phyloP scores from a whole-genome alignment of 2,797 vertebrate species.

The Micromesistius poutassou region DNA sequence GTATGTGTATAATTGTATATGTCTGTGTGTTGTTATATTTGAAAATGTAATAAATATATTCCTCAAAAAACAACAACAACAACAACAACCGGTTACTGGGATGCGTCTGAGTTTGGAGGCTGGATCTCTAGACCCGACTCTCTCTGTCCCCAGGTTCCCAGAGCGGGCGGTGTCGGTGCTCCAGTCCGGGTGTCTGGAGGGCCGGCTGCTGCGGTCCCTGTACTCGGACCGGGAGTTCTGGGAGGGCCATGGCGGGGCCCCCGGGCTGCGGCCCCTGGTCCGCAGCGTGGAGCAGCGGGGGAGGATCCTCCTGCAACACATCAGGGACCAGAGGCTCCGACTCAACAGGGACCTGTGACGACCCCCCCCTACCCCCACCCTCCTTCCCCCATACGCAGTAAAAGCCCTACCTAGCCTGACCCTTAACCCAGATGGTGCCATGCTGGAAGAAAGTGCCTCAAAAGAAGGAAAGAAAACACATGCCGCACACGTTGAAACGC shows the following conservation, averaged over 20 bases:
- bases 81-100: not conserved
- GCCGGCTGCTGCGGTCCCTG: conserved; percentile 79
- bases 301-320: conserved; percentile 74
- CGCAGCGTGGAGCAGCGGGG: conserved; percentile 74
- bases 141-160: conserved; percentile 77
- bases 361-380: not conserved
- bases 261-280: conserved; percentile 71
- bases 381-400: too few relatives aligned
- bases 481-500: not conserved
- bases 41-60: too few relatives aligned
- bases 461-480: not conserved
- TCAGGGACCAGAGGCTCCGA: conserved; percentile 69
- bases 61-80: too few relatives aligned
- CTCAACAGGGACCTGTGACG: conserved; percentile 66
- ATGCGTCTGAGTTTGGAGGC: not conserved
- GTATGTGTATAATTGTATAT: too few relatives aligned
- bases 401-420: not conserved
- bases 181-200: conserved; percentile 79
- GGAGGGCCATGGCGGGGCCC: conserved; percentile 74
- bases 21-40: too few relatives aligned
- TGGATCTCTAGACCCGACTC: not conserved
- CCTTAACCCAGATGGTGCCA: too few relatives aligned
- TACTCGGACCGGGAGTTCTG: conserved; percentile 82
- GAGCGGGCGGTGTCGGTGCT: conserved; percentile 72
- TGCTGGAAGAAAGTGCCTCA: not conserved